Percentiles rank a stretch among this genome's conserved stretches.
Conservation (phyloP, 2,797 vertebrate species). For the Micrastur ruficollis region DNA sequence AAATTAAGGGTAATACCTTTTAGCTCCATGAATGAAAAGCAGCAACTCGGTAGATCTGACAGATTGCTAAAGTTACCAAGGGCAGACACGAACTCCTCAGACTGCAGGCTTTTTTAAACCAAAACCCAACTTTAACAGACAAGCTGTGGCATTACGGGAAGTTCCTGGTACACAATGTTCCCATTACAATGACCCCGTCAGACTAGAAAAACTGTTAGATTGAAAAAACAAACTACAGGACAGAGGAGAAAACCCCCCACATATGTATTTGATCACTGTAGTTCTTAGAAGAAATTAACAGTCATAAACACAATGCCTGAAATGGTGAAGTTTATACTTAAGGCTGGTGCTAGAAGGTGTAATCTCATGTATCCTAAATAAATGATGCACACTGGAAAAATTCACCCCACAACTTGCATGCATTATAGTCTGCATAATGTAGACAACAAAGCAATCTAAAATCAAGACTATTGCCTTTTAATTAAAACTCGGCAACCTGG, state of each 20-base stretch:
- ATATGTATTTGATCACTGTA: not conserved
- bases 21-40: not conserved
- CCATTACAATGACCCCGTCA: not conserved
- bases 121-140: not conserved
- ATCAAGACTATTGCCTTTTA: constrained; percentile 72
- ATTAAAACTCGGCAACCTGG: constrained; percentile 77
- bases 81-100: not conserved
- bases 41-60: not conserved
- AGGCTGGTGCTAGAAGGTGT: constrained; percentile 23
- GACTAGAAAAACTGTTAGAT: not conserved
- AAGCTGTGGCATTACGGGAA: not conserved
- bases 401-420: not conserved
- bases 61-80: fast-evolving
- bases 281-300: not conserved
- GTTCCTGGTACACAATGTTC: not conserved
- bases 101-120: not conserved
- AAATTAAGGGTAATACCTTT: not conserved
- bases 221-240: not conserved
- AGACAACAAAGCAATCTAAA: constrained; percentile 47
- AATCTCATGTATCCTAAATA: not conserved
- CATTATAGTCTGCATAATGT: constrained; percentile 49
- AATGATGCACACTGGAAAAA: not conserved
- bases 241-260: not conserved
- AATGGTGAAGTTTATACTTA: not conserved
- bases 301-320: not conserved